Evolutionary conservation across 2,113 vertebrate genomes (phyloP), one percentile per base, ranked within the genome.

Genomic region (Dasyurus viverrinus): DNA sequence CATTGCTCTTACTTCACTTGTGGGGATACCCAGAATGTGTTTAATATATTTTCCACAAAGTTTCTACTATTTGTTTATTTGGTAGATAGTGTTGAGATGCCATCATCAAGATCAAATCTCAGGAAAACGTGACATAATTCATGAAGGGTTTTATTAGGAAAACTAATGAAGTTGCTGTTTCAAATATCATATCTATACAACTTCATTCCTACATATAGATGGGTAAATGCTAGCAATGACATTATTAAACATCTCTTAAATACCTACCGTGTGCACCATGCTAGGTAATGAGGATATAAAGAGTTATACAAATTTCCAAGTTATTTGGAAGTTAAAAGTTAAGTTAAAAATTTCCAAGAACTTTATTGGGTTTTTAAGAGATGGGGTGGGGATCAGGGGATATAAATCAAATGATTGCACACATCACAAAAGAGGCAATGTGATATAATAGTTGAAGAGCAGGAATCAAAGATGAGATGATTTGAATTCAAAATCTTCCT

Each of bases 31-130:
- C 36, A 84, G n/a, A 76, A 76, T 0, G n/a, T 2, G 19, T 84
- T 14, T 84, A 84, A 42, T 42, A 0, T 84, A 8, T 84, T 19
- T 84, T 23, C 68, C n/a, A 84, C 16, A 23, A 84, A 16, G n/a
- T 84, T 84, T 93, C 54, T 95, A 1, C 93, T 96, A 50, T 42
- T 90, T 95, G 93, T 98, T 98, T 97, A 54, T 93, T 95, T 76
- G 60, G 2, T 89, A 96, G 89, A 91, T 97, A 68, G 94, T 91
- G 57, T 96, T 90, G 55, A 96, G 96, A 60, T 90, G 94, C 84
- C 94, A 90, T 84, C 97, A 23, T 8, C 94, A 97, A 97, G 30
- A 1, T 95, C 54, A 60, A 93, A 24, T 84, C 90, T 95, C 91
- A 94, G 92, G n/a, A 14, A 95, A 95, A 25, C 94, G 92, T 53